These are phyloP conservation scores for Muntiacus reevesi DNA, from an alignment of 2,113 vertebrate species.

Conservation along the genomic window DNA sequence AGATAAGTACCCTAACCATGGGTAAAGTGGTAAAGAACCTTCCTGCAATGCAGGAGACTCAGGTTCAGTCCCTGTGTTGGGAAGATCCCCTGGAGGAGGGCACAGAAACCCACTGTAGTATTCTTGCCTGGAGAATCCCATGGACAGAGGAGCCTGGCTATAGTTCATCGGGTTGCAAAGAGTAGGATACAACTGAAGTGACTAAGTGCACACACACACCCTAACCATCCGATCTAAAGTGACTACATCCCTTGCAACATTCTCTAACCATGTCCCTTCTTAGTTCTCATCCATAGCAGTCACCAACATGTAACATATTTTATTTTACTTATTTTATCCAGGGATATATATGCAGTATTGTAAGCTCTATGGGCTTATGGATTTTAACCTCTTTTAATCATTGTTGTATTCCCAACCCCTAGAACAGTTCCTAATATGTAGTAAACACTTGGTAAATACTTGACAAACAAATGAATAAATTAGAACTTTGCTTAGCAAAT, in stretches of 20 bases:
- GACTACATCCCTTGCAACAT: accelerated
- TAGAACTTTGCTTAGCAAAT: not conserved
- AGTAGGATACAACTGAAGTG: not conserved
- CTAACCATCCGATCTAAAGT: no score
- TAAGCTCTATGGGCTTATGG: not conserved
- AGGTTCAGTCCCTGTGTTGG: not conserved
- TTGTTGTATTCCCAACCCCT: not conserved
- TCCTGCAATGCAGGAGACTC: not conserved
- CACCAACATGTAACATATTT: not conserved
- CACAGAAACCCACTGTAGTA: not conserved
- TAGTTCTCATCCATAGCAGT: not conserved
- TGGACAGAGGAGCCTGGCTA: not conserved
- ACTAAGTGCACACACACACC: not conserved
- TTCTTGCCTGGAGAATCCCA: not conserved
- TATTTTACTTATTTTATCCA: not conserved
- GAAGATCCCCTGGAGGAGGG: not conserved
- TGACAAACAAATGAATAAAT: not conserved
- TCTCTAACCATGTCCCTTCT: not conserved
- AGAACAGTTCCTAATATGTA: not conserved
- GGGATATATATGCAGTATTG: not conserved
- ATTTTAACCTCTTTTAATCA: not conserved
- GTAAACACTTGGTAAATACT: not conserved
- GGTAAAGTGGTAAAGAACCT: not conserved
- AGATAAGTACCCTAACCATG: not conserved
- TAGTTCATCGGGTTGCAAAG: not conserved